These are phyloP conservation scores for Heliconius congener DNA, from an alignment of 1,140 invertebrate species.

Conservation along the genomic window DNA sequence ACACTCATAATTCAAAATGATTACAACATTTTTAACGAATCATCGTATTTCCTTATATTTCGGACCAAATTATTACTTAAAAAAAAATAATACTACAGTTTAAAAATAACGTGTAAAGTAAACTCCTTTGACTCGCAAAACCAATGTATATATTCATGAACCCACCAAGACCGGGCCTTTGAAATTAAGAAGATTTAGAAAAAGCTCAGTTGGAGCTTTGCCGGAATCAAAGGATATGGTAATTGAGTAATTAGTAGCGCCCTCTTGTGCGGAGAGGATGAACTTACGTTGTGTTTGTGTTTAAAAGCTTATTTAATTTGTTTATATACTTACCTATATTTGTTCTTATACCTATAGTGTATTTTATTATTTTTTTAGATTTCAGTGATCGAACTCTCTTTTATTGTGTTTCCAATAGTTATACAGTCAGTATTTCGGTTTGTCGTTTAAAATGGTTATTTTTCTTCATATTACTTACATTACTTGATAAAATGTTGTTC, in stretches of 20 bases:
- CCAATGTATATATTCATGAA: slow-evolving; percentile 50
- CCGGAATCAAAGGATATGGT: slow-evolving; percentile 70
- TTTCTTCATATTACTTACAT: no score
- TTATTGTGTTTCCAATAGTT: background rate
- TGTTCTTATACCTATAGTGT: background rate
- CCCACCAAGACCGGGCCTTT: slow-evolving; percentile 25
- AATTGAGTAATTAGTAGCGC: slow-evolving; percentile 67
- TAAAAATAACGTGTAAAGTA: background rate
- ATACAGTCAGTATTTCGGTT: no score
- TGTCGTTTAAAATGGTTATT: no score
- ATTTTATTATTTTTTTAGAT: no score
- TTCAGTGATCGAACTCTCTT: background rate
- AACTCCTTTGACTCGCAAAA: slow-evolving; percentile 23
- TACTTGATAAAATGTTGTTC: no score
- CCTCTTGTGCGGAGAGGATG: slow-evolving; percentile 65
- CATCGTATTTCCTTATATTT: background rate
- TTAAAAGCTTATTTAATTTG: slow-evolving; percentile 1
- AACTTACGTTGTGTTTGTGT: slow-evolving; percentile 33
- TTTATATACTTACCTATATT: background rate
- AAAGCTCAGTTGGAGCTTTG: slow-evolving; percentile 58
- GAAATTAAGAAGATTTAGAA: slow-evolving; percentile 74
- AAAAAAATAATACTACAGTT: background rate
- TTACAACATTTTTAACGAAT: background rate
- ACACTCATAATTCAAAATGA: background rate
- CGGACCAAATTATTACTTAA: background rate